phyloP scores from a whole-genome alignment of 2,888 invertebrate genomes.

The Drosophila imparisetae region DNA sequence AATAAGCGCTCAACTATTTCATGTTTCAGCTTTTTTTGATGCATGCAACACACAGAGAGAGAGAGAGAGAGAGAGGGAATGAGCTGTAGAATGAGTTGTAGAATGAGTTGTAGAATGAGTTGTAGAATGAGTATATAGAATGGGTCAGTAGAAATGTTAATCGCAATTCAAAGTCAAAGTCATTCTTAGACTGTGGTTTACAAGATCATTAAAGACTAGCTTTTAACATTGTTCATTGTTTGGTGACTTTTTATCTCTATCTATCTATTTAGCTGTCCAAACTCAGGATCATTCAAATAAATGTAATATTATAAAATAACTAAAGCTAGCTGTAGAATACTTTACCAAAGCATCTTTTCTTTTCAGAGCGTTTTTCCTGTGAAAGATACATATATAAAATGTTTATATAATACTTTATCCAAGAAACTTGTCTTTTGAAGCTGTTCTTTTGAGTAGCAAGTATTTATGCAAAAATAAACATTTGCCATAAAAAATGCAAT shows the following conservation, averaged over 20 bases:
- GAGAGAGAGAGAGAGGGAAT: too few species aligned
- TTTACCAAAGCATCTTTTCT: too few species aligned
- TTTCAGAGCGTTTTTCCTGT: too few species aligned
- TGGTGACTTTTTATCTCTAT: background rate
- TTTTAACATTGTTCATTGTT: too few species aligned
- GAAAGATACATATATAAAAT: background rate
- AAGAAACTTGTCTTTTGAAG: background rate
- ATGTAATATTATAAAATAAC: too few species aligned
- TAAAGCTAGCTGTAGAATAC: too few species aligned
- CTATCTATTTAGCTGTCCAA: background rate
- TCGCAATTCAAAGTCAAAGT: background rate
- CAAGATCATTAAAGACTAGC: background rate
- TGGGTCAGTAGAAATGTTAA: background rate
- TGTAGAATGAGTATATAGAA: background rate
- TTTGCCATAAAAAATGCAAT: background rate
- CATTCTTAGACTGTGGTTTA: background rate
- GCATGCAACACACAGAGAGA: background rate
- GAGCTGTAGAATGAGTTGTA: too few species aligned
- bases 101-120: background rate
- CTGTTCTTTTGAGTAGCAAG: background rate
- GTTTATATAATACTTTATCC: background rate
- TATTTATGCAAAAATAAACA: background rate
- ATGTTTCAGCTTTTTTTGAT: background rate
- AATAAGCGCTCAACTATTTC: constrained; percentile 23
- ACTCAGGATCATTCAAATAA: background rate